Conservation (phyloP, 1,140 invertebrate genomes). For the Adoxophyes honmai region DNA sequence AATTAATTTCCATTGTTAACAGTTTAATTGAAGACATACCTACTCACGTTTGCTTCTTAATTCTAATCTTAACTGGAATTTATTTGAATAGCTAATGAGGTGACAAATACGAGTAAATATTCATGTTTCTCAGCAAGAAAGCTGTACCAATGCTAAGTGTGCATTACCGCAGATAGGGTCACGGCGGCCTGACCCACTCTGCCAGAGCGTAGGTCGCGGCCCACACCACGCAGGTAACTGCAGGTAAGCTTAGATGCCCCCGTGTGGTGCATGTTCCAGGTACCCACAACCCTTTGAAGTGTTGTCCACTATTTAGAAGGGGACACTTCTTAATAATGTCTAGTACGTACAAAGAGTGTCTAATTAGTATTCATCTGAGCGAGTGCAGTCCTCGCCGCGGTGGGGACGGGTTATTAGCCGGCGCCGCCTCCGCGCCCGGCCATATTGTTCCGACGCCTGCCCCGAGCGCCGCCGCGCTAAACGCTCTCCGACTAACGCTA, state of each 20-base stretch:
- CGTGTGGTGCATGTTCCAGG: background rate
- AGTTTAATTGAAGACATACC: too few relatives aligned
- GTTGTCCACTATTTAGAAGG: background rate
- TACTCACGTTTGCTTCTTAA: background rate
- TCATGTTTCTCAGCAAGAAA: conserved; percentile 11
- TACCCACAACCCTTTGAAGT: background rate
- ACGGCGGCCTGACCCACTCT: conserved; percentile 17
- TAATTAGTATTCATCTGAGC: conserved; percentile 77
- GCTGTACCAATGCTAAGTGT: background rate
- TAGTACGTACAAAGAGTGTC: conserved; percentile 65
- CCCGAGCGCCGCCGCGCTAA: conserved; percentile 52
- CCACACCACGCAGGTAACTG: background rate
- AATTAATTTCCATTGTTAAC: too few relatives aligned
- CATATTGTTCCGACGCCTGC: conserved; percentile 74
- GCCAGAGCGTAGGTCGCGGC: conserved; percentile 22
- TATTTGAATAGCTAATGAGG: background rate
- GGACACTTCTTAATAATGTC: conserved; percentile 33
- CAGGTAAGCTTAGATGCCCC: background rate
- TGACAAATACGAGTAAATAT: background rate
- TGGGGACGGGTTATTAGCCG: conserved; percentile 76
- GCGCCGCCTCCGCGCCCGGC: conserved; percentile 72
- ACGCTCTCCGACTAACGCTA: conserved; percentile 58
- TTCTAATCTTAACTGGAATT: background rate
- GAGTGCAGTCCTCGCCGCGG: conserved; percentile 70
- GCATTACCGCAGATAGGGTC: conserved; percentile 12